A percentile compares a stretch with the other conserved stretches of the same genome.
Evolutionary conservation across 2,888 invertebrate species (phyloP).

Genomic region (Drepanosiphum platanoidis): DNA sequence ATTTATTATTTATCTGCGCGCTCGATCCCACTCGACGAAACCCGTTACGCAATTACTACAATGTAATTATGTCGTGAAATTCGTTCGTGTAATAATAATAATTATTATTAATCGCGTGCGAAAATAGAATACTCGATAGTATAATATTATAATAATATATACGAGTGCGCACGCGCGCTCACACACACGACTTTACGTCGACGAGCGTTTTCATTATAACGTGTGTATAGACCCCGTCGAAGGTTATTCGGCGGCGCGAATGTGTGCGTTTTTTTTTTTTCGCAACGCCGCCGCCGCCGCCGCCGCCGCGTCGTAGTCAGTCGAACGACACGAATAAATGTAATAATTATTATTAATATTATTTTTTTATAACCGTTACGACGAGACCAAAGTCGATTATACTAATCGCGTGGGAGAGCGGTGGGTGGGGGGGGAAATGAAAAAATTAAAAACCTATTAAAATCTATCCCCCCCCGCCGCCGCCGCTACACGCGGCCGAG

Average conservation of each 20-base stretch:
- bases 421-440: too few species aligned
- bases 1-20: neutral
- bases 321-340: constrained; percentile 21
- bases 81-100: constrained; percentile 14
- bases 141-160: neutral
- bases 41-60: neutral
- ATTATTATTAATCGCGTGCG: neutral
- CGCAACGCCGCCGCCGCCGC: too few species aligned
- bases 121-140: constrained; percentile 28
- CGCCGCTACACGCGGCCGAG: neutral
- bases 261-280: too few species aligned
- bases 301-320: too few species aligned
- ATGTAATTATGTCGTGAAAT: constrained; percentile 32
- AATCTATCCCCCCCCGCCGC: neutral
- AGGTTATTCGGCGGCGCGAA: constrained; percentile 17
- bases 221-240: constrained; percentile 24
- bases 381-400: neutral
- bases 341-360: constrained; percentile 34
- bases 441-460: neutral
- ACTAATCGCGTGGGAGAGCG: too few species aligned
- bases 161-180: neutral
- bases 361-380: neutral
- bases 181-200: neutral
- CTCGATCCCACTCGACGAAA: constrained; percentile 1
- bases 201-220: neutral